These are phyloP conservation scores for Porites divaricata DNA, from an alignment of 92 coral and sea anemone genomes.

Conservation along the genomic window DNA sequence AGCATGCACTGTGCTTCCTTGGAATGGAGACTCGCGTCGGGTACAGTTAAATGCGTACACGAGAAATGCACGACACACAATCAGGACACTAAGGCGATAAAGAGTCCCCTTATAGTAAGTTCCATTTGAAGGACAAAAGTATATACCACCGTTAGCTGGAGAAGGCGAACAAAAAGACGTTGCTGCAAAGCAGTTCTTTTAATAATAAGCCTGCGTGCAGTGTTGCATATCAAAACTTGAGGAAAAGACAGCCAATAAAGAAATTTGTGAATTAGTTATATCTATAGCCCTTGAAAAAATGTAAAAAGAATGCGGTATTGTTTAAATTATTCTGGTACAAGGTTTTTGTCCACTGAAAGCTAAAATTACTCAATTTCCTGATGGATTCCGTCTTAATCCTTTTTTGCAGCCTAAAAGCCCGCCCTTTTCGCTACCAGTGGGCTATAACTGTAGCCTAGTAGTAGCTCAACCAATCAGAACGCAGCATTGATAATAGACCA, in stretches of 20 bases:
- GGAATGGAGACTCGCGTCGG: not conserved
- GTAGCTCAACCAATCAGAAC: no score
- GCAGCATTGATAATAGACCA: no score
- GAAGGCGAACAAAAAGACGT: slow-evolving; percentile 14
- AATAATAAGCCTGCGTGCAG: not conserved
- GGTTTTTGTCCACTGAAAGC: no score
- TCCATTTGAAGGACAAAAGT: not conserved
- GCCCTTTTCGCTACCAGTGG: no score
- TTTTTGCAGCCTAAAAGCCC: no score
- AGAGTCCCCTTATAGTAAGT: not conserved
- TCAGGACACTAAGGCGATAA: not conserved
- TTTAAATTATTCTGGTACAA: no score
- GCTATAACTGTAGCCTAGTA: no score
- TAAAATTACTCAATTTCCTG: no score
- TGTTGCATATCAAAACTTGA: slow-evolving; percentile 3
- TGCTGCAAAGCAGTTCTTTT: not conserved
- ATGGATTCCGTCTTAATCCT: no score
- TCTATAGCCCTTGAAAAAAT: no score
- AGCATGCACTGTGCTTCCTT: slow-evolving; percentile 1
- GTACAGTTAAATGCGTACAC: slow-evolving; percentile 10
- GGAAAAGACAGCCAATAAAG: not conserved
- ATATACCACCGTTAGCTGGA: slow-evolving; percentile 1
- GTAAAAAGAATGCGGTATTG: no score
- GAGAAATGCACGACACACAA: slow-evolving; percentile 10
- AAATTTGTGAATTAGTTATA: not conserved